Percentiles rank a stretch among this genome's conserved stretches.
phyloP scores from a whole-genome alignment of 1,140 invertebrate species.

The Solen grandis region DNA sequence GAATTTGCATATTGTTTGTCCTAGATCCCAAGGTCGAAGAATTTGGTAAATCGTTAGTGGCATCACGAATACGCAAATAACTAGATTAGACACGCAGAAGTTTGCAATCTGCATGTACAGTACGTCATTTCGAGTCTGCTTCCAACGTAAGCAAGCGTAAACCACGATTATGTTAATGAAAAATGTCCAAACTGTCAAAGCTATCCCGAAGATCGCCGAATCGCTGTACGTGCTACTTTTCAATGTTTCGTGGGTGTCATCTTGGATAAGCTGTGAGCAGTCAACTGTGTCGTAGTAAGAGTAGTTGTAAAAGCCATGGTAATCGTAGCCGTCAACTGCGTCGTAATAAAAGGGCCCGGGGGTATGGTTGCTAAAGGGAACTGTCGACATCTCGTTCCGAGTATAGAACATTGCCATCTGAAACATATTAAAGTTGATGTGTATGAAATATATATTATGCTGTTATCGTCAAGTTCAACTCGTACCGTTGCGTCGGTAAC shows the following conservation, averaged over 20 bases:
- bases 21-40: slow-evolving; percentile 16
- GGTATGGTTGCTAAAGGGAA: no score
- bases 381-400: no score
- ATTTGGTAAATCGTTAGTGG: slow-evolving; percentile 45
- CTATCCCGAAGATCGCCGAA: neutral
- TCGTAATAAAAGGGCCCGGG: no score
- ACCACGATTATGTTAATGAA: slow-evolving; percentile 23
- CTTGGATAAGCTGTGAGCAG: neutral
- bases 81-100: slow-evolving; percentile 24
- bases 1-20: slow-evolving; percentile 27
- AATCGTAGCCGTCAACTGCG: no score
- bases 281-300: neutral
- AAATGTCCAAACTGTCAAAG: slow-evolving; percentile 27
- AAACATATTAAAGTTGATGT: no score
- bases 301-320: neutral
- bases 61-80: slow-evolving; percentile 28
- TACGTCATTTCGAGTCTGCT: neutral
- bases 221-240: slow-evolving; percentile 11
- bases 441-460: no score
- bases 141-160: neutral
- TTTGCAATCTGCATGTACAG: slow-evolving; percentile 32
- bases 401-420: no score
- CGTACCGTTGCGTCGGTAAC: no score
- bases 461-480: no score
- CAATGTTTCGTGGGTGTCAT: slow-evolving; percentile 33